Conservation (phyloP, 2,797 vertebrate species). For the Danio aesculapii region DNA sequence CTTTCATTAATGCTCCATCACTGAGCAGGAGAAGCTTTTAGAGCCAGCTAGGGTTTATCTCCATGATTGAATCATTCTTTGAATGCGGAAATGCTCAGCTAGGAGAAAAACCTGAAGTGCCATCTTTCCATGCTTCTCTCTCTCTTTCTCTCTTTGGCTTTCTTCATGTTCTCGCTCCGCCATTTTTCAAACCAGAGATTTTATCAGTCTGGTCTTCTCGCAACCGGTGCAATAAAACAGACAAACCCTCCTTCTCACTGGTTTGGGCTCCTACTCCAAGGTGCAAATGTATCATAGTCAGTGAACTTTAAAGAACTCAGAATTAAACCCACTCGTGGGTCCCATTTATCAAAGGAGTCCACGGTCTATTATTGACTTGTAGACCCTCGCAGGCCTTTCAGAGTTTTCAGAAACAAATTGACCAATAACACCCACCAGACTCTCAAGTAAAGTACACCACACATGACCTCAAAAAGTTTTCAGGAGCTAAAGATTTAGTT, state of each 20-base stretch:
- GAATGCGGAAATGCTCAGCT: constrained; percentile 42
- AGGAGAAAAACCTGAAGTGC: constrained; percentile 47
- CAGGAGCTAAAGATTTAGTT: background rate
- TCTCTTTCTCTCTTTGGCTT: constrained; percentile 19
- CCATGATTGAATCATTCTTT: constrained; percentile 58
- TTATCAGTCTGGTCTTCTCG: constrained; percentile 23
- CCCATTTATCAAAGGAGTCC: constrained; percentile 37
- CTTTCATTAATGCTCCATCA: constrained; percentile 65
- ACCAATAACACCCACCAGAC: background rate
- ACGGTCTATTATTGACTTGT: constrained; percentile 24
- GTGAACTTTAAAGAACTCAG: constrained; percentile 32
- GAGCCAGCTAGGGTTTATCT: constrained; percentile 57
- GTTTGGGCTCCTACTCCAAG: constrained; percentile 25
- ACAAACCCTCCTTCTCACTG: background rate
- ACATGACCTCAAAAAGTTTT: no score
- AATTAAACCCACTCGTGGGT: constrained; percentile 15
- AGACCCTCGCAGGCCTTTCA: constrained; percentile 17
- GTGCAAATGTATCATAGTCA: constrained; percentile 33
- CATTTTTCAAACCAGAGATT: constrained; percentile 26
- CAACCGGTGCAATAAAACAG: constrained; percentile 17
- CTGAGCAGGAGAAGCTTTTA: constrained; percentile 54
- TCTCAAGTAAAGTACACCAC: background rate
- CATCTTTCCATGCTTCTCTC: constrained; percentile 45
- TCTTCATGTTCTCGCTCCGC: constrained; percentile 18
- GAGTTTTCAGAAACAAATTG: constrained; percentile 6